phyloP scores from a whole-genome alignment of 1,140 invertebrate genomes.

The Daktulosphaira vitifoliae region DNA sequence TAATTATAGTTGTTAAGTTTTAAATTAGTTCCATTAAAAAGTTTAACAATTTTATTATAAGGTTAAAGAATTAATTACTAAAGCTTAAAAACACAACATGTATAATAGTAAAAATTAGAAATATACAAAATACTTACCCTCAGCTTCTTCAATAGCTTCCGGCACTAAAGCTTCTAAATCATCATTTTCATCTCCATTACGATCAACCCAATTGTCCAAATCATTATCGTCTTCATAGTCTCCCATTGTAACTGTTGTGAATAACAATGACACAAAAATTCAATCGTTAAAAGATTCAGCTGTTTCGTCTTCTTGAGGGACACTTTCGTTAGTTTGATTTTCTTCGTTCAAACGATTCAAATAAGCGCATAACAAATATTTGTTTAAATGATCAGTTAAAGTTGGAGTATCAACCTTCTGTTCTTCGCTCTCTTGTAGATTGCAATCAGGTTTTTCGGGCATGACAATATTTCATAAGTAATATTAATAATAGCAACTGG shows the following conservation, averaged over 20 bases:
- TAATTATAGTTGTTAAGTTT: too few species aligned
- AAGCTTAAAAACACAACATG: too few species aligned
- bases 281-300: not conserved
- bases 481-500: too few species aligned
- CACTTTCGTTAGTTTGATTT: not conserved
- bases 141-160: too few species aligned
- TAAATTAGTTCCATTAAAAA: too few species aligned
- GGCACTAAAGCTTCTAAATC: not conserved
- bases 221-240: slow-evolving; percentile 14
- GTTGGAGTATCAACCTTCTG: slow-evolving; percentile 27
- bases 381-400: slow-evolving; percentile 38
- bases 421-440: not conserved
- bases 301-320: not conserved
- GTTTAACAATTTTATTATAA: too few species aligned
- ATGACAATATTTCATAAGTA: not conserved
- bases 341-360: slow-evolving; percentile 36
- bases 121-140: too few species aligned
- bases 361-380: slow-evolving; percentile 38
- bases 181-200: not conserved
- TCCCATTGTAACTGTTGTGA: not conserved
- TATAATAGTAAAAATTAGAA: too few species aligned
- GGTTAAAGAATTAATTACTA: too few species aligned
- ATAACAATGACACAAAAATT: not conserved
- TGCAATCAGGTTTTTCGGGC: slow-evolving; percentile 2
- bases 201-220: slow-evolving; percentile 7